Evolutionary conservation across 2,113 vertebrate species (phyloP), one percentile per base, ranked within the genome.

Genomic region (Zosterops hypoxanthus): DNA sequence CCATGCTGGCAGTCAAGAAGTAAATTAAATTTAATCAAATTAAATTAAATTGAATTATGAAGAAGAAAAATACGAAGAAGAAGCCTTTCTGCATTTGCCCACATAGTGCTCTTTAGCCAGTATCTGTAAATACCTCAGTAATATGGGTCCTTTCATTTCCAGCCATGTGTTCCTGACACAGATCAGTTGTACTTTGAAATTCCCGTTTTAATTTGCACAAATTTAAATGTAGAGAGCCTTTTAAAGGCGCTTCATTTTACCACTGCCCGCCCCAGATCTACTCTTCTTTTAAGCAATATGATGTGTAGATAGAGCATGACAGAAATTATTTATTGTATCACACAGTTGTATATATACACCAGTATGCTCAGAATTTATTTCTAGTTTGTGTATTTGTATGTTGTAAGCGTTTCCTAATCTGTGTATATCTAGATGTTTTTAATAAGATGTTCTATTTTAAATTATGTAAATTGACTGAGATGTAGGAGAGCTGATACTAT

Each of bases 361-460:
- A 99, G 98, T 99, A 99, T 98, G 99, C 98, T 99, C 97, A 99
- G 98, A 98, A 98, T 98, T 99, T 97, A 99, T 99, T 99, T 99
- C 98, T 99, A 99, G 99, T 99, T 99, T 98, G 98, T 99, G 99
- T 99, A 99, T 99, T 99, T 99, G 99, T 99, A 99, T 99, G 99
- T 99, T 98, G 99, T 99, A 99, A 99, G 98, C 94, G 98, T 99
- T 99, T 99, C 99, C 98, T 99, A 99, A 99, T 99, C 98, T 98
- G 99, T 99, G 99, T 99, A 99, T 99, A 99, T 98, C 99, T 99
- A 96, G 98, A 99, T 99, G 99, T 99, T 99, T 99, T 99, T 99
- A 99, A 99, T 99, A 99, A 99, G 99, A 99, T 99, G 99, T 99
- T 99, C 99, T 99, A 99, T 99, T 99, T 99, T 99, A 99, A 99